Conservation (phyloP, 2,888 invertebrate genomes). For the Proisotoma minuta region DNA sequence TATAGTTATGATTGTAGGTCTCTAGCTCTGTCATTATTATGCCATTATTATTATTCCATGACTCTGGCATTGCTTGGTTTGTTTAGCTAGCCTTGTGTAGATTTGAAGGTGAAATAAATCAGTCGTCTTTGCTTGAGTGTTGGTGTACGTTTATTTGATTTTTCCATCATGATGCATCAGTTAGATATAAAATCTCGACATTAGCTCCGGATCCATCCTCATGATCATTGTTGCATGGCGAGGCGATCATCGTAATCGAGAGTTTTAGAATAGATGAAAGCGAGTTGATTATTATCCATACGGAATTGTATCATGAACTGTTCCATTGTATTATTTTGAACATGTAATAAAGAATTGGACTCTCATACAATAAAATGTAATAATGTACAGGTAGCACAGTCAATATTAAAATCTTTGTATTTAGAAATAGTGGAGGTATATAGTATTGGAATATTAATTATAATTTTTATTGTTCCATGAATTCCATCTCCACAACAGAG, state of each 20-base stretch:
- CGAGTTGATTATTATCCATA: slow-evolving; percentile 18
- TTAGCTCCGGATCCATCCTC: background rate
- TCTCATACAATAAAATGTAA: too few species aligned
- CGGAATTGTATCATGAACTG: slow-evolving; percentile 14
- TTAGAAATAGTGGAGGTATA: too few species aligned
- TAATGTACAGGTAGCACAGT: too few species aligned
- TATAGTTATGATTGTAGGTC: slow-evolving; percentile 5
- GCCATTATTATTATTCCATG: slow-evolving; percentile 30
- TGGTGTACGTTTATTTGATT: background rate
- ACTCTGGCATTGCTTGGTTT: slow-evolving; percentile 33
- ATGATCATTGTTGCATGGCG: background rate
- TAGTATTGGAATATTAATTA: too few species aligned
- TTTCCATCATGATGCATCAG: background rate
- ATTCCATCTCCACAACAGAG: too few species aligned
- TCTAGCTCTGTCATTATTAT: background rate
- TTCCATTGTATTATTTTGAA: slow-evolving; percentile 15
- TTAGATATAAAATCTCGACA: background rate
- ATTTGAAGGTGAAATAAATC: slow-evolving; percentile 47
- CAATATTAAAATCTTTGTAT: too few species aligned
- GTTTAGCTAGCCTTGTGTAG: slow-evolving; percentile 44
- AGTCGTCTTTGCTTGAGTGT: slow-evolving; percentile 22
- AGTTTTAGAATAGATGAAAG: slow-evolving; percentile 17
- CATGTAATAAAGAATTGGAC: too few species aligned
- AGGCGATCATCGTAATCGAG: background rate
- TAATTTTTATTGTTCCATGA: too few species aligned